Evolutionary conservation across 2,888 invertebrate genomes (phyloP).

Genomic region (Atethmia centrago): DNA sequence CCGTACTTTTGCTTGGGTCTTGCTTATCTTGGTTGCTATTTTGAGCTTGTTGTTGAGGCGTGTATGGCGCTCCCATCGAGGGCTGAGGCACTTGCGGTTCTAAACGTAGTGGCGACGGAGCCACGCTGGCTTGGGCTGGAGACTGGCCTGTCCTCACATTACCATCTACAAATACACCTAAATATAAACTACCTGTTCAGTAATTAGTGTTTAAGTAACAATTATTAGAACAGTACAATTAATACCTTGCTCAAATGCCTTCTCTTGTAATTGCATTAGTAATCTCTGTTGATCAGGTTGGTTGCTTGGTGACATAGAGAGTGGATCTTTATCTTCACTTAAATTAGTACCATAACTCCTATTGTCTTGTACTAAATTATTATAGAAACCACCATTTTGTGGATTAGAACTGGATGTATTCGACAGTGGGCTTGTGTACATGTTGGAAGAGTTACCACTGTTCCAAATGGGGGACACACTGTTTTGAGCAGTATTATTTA

Average conservation of each 20-base stretch:
- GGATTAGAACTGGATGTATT: slow-evolving; percentile 83
- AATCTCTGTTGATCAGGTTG: slow-evolving; percentile 81
- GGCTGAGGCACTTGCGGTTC: slow-evolving; percentile 89
- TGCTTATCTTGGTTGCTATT: slow-evolving; percentile 78
- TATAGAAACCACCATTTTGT: slow-evolving; percentile 88
- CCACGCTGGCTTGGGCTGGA: slow-evolving; percentile 92
- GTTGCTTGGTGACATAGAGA: slow-evolving; percentile 86
- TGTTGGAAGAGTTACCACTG: slow-evolving; percentile 83
- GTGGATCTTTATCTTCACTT: slow-evolving; percentile 86
- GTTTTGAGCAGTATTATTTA: slow-evolving; percentile 87
- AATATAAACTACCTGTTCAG: background rate
- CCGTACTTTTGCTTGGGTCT: slow-evolving; percentile 79
- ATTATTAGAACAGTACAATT: slow-evolving; percentile 6
- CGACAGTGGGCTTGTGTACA: slow-evolving; percentile 82
- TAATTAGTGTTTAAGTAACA: background rate
- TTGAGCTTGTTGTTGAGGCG: slow-evolving; percentile 72
- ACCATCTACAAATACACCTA: slow-evolving; percentile 76
- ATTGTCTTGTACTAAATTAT: slow-evolving; percentile 84
- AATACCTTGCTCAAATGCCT: slow-evolving; percentile 85
- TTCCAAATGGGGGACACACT: slow-evolving; percentile 87
- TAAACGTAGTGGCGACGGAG: slow-evolving; percentile 89
- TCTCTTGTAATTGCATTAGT: slow-evolving; percentile 82
- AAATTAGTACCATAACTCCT: slow-evolving; percentile 84
- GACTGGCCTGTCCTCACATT: slow-evolving; percentile 90
- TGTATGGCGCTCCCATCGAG: slow-evolving; percentile 87